Conservation (phyloP, 1,140 invertebrate species). For the Pseudomyrmex flavicornis region DNA sequence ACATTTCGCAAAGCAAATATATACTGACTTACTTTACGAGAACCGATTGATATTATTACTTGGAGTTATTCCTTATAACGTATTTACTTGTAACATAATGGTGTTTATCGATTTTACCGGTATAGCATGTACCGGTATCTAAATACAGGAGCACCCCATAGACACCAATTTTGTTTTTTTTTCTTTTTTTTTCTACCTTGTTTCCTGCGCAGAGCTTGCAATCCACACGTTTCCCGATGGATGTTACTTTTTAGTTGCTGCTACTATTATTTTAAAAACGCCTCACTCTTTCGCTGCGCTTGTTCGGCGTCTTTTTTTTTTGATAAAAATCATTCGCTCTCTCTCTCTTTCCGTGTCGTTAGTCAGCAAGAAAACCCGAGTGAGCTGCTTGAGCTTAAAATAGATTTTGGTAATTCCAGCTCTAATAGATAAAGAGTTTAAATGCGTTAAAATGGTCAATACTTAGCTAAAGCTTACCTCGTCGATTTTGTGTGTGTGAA, state of each 20-base stretch:
- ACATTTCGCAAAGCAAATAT: slow-evolving; percentile 73
- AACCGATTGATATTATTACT: slow-evolving; percentile 72
- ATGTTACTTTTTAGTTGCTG: slow-evolving; percentile 1
- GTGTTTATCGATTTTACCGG: slow-evolving; percentile 79
- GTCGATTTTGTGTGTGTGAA: slow-evolving; percentile 20
- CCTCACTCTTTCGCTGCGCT: slow-evolving; percentile 69
- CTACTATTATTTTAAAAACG: slow-evolving; percentile 4
- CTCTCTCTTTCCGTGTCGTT: slow-evolving; percentile 36
- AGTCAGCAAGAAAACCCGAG: slow-evolving; percentile 30
- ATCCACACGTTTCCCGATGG: slow-evolving; percentile 29
- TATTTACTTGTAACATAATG: slow-evolving; percentile 81
- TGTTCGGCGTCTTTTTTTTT: slow-evolving; percentile 41
- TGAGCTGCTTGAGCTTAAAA: slow-evolving; percentile 21
- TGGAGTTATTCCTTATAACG: slow-evolving; percentile 77
- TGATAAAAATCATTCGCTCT: slow-evolving; percentile 6
- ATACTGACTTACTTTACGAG: slow-evolving; percentile 81
- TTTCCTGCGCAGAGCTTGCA: slow-evolving; percentile 24
- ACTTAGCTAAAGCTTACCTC: slow-evolving; percentile 58
- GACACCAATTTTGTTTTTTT: slow-evolving; percentile 65
- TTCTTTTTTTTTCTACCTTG: slow-evolving; percentile 45
- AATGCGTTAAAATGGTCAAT: slow-evolving; percentile 57
- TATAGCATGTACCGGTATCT: slow-evolving; percentile 78
- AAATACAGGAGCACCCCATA: slow-evolving; percentile 81
- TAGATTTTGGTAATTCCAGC: slow-evolving; percentile 30
- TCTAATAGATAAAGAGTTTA: slow-evolving; percentile 33